These are phyloP conservation scores for Euwallacea fornicatus DNA, from an alignment of 1,140 invertebrate genomes.

Conservation along the genomic window DNA sequence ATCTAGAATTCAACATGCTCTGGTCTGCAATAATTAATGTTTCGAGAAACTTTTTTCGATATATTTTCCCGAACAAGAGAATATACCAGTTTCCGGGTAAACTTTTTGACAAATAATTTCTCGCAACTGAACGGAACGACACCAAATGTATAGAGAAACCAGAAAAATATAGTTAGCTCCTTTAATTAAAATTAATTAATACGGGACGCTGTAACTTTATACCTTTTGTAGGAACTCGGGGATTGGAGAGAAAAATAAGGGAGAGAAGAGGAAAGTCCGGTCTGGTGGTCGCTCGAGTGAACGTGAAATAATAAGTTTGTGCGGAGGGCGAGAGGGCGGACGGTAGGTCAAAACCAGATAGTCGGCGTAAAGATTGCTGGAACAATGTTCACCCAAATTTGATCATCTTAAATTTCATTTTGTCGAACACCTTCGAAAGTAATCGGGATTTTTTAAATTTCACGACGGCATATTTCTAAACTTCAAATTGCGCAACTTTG, in stretches of 20 bases:
- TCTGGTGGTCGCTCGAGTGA: slow-evolving; percentile 5
- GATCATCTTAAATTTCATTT: too few relatives aligned
- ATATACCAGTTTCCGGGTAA: slow-evolving; percentile 13
- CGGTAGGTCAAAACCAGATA: too few relatives aligned
- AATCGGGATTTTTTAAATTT: too few relatives aligned
- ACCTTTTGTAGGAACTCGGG: slow-evolving; percentile 25
- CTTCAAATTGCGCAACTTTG: too few relatives aligned
- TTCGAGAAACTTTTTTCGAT: slow-evolving; percentile 15
- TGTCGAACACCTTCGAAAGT: too few relatives aligned
- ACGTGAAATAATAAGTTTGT: slow-evolving; percentile 20
- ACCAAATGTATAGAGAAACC: slow-evolving; percentile 23
- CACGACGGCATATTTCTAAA: too few relatives aligned
- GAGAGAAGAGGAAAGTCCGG: slow-evolving; percentile 13
- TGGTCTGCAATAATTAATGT: slow-evolving; percentile 11
- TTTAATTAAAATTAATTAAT: slow-evolving; percentile 35
- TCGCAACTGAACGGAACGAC: slow-evolving; percentile 15
- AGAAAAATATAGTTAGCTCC: slow-evolving; percentile 26
- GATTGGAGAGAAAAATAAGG: slow-evolving; percentile 18
- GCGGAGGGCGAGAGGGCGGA: neutral
- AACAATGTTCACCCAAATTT: too few relatives aligned
- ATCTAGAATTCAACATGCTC: neutral
- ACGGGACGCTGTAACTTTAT: slow-evolving; percentile 15
- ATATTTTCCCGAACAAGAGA: slow-evolving; percentile 11
- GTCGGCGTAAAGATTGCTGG: too few relatives aligned
- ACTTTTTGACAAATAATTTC: slow-evolving; percentile 29